Evolutionary conservation across 1,140 invertebrate genomes (phyloP).

Genomic region (Eriocheir sinensis): DNA sequence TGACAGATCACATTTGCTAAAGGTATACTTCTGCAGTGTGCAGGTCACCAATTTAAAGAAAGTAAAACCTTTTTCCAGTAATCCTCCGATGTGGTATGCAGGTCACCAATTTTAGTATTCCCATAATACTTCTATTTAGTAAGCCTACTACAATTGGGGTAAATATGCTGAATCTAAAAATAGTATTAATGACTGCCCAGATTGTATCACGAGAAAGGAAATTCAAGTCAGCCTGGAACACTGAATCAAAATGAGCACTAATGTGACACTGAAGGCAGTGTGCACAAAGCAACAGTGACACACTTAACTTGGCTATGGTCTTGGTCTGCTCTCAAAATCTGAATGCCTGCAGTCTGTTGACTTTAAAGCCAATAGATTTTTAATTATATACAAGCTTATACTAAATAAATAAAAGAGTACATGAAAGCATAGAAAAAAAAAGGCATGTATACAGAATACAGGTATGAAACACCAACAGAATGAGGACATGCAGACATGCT

Average conservation of each 20-base stretch:
- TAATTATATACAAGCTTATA: background rate
- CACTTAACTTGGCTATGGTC: background rate
- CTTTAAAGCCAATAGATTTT: constrained; percentile 4
- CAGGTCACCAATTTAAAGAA: no score
- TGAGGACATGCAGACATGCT: background rate
- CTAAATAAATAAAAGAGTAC: background rate
- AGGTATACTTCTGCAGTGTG: no score
- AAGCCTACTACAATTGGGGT: background rate
- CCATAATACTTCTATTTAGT: background rate
- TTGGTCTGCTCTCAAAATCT: background rate
- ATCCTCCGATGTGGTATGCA: background rate
- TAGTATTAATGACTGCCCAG: constrained; percentile 29
- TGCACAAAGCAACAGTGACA: constrained; percentile 9
- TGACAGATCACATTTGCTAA: no score
- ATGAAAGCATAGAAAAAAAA: no score
- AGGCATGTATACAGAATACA: background rate
- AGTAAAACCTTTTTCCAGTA: no score
- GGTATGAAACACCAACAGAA: background rate
- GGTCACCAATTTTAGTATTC: background rate
- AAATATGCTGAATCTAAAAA: background rate
- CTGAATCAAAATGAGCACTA: background rate
- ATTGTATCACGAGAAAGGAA: constrained; percentile 23
- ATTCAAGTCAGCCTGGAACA: background rate
- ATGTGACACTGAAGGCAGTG: background rate
- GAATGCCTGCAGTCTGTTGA: background rate